A percentile compares a stretch with the other conserved stretches of the same genome.
Conservation (phyloP, 2,113 vertebrate species). For the Sigmodon hispidus region DNA sequence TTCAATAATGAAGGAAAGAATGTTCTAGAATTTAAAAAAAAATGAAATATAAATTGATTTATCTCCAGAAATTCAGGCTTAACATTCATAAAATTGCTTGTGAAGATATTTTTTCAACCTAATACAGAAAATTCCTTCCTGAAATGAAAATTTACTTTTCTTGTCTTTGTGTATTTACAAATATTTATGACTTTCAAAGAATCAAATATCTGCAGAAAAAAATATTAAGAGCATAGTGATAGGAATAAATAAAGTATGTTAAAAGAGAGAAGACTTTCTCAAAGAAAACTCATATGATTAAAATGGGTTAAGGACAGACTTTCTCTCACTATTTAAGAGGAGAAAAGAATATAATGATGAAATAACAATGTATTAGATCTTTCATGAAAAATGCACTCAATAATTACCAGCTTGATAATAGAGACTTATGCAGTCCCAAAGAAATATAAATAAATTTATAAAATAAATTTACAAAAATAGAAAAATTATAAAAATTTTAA, state of each 20-base stretch:
- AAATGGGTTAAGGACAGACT: background rate
- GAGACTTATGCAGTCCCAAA: background rate
- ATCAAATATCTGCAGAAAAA: background rate
- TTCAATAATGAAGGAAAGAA: background rate
- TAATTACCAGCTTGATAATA: background rate
- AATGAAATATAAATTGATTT: background rate
- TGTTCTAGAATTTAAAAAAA: background rate
- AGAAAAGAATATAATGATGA: background rate
- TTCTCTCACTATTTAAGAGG: background rate
- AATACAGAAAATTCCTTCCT: background rate
- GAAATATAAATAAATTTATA: background rate
- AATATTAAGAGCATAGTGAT: background rate
- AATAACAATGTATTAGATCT: background rate
- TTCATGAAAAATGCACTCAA: background rate
- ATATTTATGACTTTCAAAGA: background rate
- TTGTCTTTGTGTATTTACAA: background rate
- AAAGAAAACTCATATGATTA: background rate
- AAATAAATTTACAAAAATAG: background rate
- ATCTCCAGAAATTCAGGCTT: constrained; percentile 11
- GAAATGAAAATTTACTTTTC: background rate
- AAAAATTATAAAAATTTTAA: background rate
- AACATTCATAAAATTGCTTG: background rate
- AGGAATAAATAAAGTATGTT: background rate
- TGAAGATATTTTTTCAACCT: background rate
- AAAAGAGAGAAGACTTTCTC: background rate